phyloP scores from a whole-genome alignment of 2,113 vertebrate genomes.

The Gila orcuttii region DNA sequence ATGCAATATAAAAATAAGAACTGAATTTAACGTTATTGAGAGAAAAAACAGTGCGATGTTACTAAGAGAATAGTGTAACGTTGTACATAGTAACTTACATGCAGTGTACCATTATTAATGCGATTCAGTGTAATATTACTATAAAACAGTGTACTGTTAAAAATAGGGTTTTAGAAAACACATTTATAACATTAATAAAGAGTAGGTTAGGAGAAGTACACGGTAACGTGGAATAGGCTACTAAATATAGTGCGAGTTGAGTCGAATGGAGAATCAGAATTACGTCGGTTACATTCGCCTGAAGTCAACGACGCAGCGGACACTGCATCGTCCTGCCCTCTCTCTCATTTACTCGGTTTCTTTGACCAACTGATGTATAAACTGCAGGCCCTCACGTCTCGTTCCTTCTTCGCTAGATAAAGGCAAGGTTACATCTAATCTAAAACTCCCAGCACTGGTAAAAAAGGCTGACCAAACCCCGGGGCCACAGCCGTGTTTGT shows the following conservation, averaged over 20 bases:
- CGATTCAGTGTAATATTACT: not conserved
- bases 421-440: not conserved
- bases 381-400: not conserved
- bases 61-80: not conserved
- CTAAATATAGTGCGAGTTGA: not conserved
- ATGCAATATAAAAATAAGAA: not conserved
- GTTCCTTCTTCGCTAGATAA: not conserved
- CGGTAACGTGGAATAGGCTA: not conserved
- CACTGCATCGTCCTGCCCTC: slow-evolving; percentile 33
- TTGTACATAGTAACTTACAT: not conserved
- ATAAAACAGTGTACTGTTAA: not conserved
- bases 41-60: not conserved
- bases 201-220: not conserved
- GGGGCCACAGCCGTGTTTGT: slow-evolving; percentile 37
- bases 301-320: slow-evolving; percentile 19
- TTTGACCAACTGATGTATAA: not conserved
- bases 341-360: not conserved
- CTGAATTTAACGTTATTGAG: not conserved
- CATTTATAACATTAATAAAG: not conserved
- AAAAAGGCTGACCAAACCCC: slow-evolving; percentile 33
- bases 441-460: slow-evolving; percentile 21
- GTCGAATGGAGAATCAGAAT: not conserved
- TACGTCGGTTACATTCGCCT: slow-evolving; percentile 12
- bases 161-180: not conserved
- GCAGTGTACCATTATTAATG: not conserved